A percentile compares a stretch with the other conserved stretches of the same genome.
Conservation (phyloP, 2,888 invertebrate genomes). For the Drosophila planitibia region DNA sequence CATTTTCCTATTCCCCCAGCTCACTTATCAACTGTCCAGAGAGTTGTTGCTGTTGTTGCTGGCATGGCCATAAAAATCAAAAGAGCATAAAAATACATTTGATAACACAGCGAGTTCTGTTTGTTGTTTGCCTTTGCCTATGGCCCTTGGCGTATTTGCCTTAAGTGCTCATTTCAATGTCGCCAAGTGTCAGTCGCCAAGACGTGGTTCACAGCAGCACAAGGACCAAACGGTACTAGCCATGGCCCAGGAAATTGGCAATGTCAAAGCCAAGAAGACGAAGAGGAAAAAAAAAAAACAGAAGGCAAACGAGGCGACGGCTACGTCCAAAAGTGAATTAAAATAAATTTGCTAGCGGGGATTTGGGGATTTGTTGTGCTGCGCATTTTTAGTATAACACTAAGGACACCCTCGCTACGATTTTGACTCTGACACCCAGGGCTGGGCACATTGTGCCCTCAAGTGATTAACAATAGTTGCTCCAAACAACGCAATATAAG, state of each 20-base stretch:
- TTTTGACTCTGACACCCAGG: slow-evolving; percentile 54
- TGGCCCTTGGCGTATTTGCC: slow-evolving; percentile 72
- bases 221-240: slow-evolving; percentile 29
- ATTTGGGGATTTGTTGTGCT: slow-evolving; percentile 79
- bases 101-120: slow-evolving; percentile 70
- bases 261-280: slow-evolving; percentile 60
- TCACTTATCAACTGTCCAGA: slow-evolving; percentile 71
- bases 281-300: slow-evolving; percentile 13
- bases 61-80: slow-evolving; percentile 76
- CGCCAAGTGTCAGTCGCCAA: slow-evolving; percentile 75
- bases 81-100: slow-evolving; percentile 81
- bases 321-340: slow-evolving; percentile 77
- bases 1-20: slow-evolving; percentile 48
- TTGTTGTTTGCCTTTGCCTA: slow-evolving; percentile 59
- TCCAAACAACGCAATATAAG: background rate
- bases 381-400: slow-evolving; percentile 71
- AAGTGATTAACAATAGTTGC: slow-evolving; percentile 22
- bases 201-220: slow-evolving; percentile 57
- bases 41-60: slow-evolving; percentile 51
- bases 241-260: slow-evolving; percentile 71
- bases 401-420: slow-evolving; percentile 57
- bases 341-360: slow-evolving; percentile 81
- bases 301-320: slow-evolving; percentile 42
- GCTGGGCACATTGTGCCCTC: slow-evolving; percentile 37
- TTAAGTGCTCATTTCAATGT: slow-evolving; percentile 81